These are phyloP conservation scores for Scaptomyza montana DNA, from an alignment of 1,140 invertebrate species.

Conservation along the genomic window DNA sequence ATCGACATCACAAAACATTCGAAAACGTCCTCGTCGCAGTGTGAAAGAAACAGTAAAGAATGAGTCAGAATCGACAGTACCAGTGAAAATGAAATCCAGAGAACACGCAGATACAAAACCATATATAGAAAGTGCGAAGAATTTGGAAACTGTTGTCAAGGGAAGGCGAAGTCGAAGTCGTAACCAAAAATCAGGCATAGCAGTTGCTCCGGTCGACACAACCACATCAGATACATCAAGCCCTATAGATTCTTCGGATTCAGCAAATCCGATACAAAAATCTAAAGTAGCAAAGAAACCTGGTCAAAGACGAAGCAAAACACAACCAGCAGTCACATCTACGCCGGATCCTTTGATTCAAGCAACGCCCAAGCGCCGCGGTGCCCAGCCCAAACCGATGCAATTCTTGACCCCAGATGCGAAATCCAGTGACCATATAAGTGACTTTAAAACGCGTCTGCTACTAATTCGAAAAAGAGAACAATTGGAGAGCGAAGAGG, in stretches of 20 bases:
- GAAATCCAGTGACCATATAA: background rate
- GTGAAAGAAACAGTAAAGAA: background rate
- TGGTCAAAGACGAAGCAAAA: background rate
- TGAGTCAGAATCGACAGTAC: background rate
- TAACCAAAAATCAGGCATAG: background rate
- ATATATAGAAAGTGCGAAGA: background rate
- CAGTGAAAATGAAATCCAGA: background rate
- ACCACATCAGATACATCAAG: background rate
- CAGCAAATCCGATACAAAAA: background rate
- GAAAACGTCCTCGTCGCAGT: background rate
- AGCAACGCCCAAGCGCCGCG: slow-evolving; percentile 18
- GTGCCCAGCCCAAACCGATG: slow-evolving; percentile 16
- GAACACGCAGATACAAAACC: no score
- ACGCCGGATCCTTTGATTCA: background rate
- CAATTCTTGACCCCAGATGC: background rate
- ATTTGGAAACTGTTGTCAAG: background rate
- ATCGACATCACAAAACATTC: background rate
- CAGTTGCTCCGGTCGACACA: background rate
- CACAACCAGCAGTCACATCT: background rate
- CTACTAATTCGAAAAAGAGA: slow-evolving; percentile 63
- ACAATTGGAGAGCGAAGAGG: slow-evolving; percentile 57
- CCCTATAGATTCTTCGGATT: background rate
- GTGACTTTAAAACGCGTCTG: slow-evolving; percentile 51
- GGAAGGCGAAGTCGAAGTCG: slow-evolving; percentile 33
- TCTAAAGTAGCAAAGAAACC: background rate